These are phyloP conservation scores for Montifringilla adamsi DNA, from an alignment of 2,113 vertebrate genomes.

Conservation along the genomic window DNA sequence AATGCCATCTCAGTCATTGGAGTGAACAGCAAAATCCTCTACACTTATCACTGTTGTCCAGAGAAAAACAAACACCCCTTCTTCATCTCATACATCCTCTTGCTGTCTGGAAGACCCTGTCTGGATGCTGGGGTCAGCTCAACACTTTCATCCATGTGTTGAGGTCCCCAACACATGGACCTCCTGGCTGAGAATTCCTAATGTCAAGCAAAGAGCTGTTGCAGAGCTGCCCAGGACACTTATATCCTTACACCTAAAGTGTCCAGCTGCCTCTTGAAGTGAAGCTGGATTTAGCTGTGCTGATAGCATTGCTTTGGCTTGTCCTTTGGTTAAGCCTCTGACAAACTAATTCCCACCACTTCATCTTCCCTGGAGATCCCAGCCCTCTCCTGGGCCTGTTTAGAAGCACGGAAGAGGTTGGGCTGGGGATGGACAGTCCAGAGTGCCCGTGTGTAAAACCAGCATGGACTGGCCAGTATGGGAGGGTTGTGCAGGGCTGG, in stretches of 20 bases:
- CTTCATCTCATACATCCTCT: neutral
- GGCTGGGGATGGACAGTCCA: neutral
- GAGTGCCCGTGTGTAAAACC: neutral
- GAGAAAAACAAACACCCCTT: neutral
- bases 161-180: neutral
- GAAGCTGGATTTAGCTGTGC: neutral
- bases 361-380: neutral
- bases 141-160: neutral
- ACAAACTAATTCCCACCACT: neutral
- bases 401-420: neutral
- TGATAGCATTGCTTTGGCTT: neutral
- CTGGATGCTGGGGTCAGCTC: neutral
- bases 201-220: neutral
- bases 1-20: neutral
- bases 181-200: neutral
- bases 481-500: neutral
- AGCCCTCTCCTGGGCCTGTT: neutral
- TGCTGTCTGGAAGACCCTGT: neutral
- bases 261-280: neutral
- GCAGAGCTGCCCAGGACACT: neutral
- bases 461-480: neutral
- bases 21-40: neutral
- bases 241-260: neutral
- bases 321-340: neutral
- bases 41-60: neutral